These are phyloP conservation scores for Beroe forskalii DNA, from an alignment of 37 sponge, comb jelly and placozoan species.

Conservation along the genomic window DNA sequence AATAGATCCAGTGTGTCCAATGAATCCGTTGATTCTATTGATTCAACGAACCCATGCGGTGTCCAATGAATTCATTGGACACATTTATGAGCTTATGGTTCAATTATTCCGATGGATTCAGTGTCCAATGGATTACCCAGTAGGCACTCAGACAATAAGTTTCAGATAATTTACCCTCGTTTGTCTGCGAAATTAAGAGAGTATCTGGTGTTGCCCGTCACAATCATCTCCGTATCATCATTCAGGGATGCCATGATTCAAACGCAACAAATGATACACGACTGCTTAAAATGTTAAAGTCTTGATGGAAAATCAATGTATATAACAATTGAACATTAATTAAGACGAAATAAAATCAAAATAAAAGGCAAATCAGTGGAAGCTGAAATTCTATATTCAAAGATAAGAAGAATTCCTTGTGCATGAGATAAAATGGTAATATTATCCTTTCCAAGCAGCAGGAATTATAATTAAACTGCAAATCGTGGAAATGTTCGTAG, in stretches of 20 bases:
- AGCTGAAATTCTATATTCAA: not conserved
- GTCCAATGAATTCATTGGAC: too few species aligned
- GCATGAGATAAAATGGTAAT: not conserved
- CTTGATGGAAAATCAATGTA: not conserved
- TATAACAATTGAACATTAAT: not conserved
- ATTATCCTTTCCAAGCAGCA: not conserved
- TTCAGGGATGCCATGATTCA: constrained; percentile 21
- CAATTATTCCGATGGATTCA: too few species aligned
- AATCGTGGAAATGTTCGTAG: too few species aligned
- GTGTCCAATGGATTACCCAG: too few species aligned
- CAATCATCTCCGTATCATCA: constrained; percentile 57
- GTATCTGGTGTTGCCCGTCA: constrained; percentile 35
- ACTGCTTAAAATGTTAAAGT: too few species aligned
- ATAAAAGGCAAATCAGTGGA: not conserved
- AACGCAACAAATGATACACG: too few species aligned
- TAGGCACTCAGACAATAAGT: too few species aligned
- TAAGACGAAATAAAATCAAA: not conserved
- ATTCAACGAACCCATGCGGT: too few species aligned
- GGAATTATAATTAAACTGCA: too few species aligned
- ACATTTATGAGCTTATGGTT: too few species aligned
- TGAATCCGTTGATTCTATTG: too few species aligned
- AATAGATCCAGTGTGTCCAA: too few species aligned
- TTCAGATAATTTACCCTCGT: not conserved
- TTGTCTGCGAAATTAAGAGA: constrained; percentile 1
- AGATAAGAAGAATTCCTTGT: not conserved